Base-by-base conservation (phyloP, 2,888 invertebrate species). In the Drepanosiphum platanoidis region DNA sequence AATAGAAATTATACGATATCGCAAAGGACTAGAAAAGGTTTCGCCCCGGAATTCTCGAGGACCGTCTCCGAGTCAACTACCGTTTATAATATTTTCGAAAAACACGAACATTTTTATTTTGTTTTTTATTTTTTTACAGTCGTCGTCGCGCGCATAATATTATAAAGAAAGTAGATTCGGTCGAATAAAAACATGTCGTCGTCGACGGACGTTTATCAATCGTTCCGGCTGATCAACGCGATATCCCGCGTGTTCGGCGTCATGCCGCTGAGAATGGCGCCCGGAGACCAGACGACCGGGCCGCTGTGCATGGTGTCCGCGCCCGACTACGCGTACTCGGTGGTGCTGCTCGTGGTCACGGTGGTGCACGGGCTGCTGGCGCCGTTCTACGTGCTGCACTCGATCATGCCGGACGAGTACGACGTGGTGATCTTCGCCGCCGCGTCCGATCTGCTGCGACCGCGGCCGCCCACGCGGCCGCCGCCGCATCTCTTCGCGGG, bases 211-310 rank as follows among this genome's bases (percentile, higher is more conserved):
- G 71, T 87, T 13, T 86, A 79, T 42, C 72, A 66, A 52, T 81
- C 87, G 15, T 86, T 87, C 42, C 58, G 80, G 5, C 61, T 36
- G 0, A 86, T 87, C 3, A 87, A 86, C 30, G 46, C 72, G 8
- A 32, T 87, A 39, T 86, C 87, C 4, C 82, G 86, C 30, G 27
- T 86, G 27, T 87, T 87, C 39, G 87, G 86, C 27, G 87, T 87
- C 18, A 87, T 87, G 86, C 87, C 87, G 0, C 36, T 86, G 7
- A 86, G 66, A n/a, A 81, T 87, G 52, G 34, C 32, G 15, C 36
- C 66, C 1, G 86, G 86, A 0, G 64, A 46, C 27, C 22, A 22
- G 18, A 32, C 13, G 5, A 61, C 68, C 15, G 70, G 78, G 15
- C 86, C 86, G 0, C 7, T 39, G 18, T 71, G 77, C 27, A 30